Evolutionary conservation across 2,888 invertebrate genomes (phyloP), one percentile per base, ranked within the genome.

Genomic region (Andrena bicolor): DNA sequence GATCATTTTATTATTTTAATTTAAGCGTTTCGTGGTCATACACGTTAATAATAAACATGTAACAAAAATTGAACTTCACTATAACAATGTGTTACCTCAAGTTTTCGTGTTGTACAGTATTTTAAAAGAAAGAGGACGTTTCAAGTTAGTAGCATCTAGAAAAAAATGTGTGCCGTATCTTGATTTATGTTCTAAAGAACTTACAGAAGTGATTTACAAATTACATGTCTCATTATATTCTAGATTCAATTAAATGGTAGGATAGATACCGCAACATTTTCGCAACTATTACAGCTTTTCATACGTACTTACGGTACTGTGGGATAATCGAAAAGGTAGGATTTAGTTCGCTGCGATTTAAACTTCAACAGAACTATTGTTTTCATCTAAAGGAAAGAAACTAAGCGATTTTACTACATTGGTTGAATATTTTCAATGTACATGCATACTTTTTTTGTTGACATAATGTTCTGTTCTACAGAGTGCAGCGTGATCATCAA

Each of bases 121-220:
- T 7, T 0, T 4, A 16, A 28, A 74, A 10, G n/a, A 8, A 41
- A 51, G n/a, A 2, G 30, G 41, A 53, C 23, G 51, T 41, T 56
- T 75, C 20, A n/a, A 78, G 13, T 64, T 75, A 75, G 68, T 76
- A 79, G 6, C 28, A 61, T 66, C 16, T 64, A 65, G 26, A 32
- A 28, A 51, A 49, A 66, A 69, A 30, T 20, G 53, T 66, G 58
- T 71, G 53, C 71, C 35, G 28, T 71, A 81, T 63, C 60, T 70
- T 8, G 56, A 69, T 72, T 84, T 82, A 78, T 80, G 48, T 78
- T 82, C 65, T 76, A 82, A 76, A 41, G 49, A 77, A 61, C 65
- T 86, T 82, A 88, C 60, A 78, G 28, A 60, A 78, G 76, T 78
- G 79, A 82, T 83, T 83, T 88, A 88, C 68, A 88, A 80, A 82